Evolutionary conservation across 2,888 invertebrate species (phyloP), one percentile per base, ranked within the genome.

Genomic region (Bellardia pandia): DNA sequence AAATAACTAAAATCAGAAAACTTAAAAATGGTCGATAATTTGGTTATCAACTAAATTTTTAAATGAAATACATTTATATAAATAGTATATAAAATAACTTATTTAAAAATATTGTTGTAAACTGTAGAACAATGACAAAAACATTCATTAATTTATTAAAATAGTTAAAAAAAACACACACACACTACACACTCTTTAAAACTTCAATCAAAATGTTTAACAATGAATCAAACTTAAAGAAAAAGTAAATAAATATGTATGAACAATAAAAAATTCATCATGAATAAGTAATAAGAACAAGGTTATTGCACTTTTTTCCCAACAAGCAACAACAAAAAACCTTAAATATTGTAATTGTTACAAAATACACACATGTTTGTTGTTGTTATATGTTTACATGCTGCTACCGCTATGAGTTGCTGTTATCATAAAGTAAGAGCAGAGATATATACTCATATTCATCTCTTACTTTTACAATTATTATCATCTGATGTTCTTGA

Each of bases 281-380:
- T 78, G 84, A 85, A 85, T 74, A 74, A 74, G 60, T 79, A 85
- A 85, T 79, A 79, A 74, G 85, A 85, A 75, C 85, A 85, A 85
- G 85, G 85, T 85, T 85, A 69, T 79, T 79, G 85, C 79, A 79
- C 79, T 85, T 75, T 79, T 74, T 85, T 14, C 71, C 58, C 66
- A 78, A 58, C 16, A n/a, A 45, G 66, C 23, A 53, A 64, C 48
- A 42, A 14, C 11, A 14, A 74, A 23, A 79, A 64, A 48, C 8
- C 3, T 74, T 76, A 53, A 82, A 69, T 76, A 37, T 40, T 76
- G 75, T 75, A 80, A 64, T 53, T 69, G 40, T 68, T 68, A 75
- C 58, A 82, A n/a, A 4, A 66, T 16, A 23, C 16, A 14, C 16
- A 80, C 56, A 45, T n/a, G 42, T n/a, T 71, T 51, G 60, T 69